Evolutionary conservation across 2,797 vertebrate genomes (phyloP), one percentile per base, ranked within the genome.

Genomic region (Acanthurus lineatus): DNA sequence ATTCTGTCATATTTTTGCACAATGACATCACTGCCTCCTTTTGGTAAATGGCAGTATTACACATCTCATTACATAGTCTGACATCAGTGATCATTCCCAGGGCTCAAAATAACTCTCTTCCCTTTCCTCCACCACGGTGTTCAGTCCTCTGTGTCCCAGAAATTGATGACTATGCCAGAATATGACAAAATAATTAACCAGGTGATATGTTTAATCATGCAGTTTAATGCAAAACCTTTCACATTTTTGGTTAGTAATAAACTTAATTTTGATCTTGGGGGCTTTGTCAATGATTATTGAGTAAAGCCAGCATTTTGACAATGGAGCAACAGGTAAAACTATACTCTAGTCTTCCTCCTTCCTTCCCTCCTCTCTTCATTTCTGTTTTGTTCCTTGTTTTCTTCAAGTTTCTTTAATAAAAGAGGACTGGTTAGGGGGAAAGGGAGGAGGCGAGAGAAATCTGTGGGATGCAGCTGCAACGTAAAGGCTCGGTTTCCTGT

Each of bases 31-130:
- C 88, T 93, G 90, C 92, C 94, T 88, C 86, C 95, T 90, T 89
- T 83, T 91, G 95, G 89, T 40, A 22, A 4, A 51, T 16, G 3
- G 1, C 28, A 20, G 61, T 66, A 91, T 68, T 87, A 82, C 92
- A 90, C 19, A 70, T 57, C 73, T 91, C 81, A 93, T 93, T 92
- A 93, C 22, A 61, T 87, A 94, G 92, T 92, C 93, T 93, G 92
- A 94, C 93, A 91, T 93, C 93, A 92, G 90, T 51, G 69, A 45
- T 42, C 25, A 84, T 62, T 76, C 32, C 61, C 66, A 53, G 44
- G 69, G 58, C 66, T 70, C 44, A 40, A 51, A 51, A 77, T 10
- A 57, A 35, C 53, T 45, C 17, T 79, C 32, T 65, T 69, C 44
- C 20, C 56, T 56, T 42, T 61, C 38, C 28, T 47, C 28, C 14